phyloP scores from a whole-genome alignment of 2,113 vertebrate species.

The Gnathonemus longibarbis region DNA sequence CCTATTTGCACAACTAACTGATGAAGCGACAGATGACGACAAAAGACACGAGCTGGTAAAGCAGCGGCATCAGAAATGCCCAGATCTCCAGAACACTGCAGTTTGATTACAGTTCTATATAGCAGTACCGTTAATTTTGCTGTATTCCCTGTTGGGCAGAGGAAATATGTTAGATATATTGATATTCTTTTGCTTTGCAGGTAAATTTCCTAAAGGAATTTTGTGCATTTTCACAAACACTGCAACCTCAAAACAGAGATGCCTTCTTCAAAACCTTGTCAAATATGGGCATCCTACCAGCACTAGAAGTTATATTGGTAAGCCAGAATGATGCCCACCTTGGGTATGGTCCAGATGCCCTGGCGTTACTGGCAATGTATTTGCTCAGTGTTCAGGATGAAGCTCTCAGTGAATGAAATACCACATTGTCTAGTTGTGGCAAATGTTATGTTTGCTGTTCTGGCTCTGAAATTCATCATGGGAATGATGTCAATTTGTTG shows the following conservation, averaged over 20 bases:
- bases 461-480: constrained; percentile 15
- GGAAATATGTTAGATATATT: neutral
- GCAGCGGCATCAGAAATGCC: neutral
- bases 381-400: neutral
- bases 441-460: neutral
- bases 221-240: constrained; percentile 97
- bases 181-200: constrained; percentile 50
- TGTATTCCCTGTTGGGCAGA: neutral
- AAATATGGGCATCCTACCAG: constrained; percentile 97
- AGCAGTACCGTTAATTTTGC: neutral
- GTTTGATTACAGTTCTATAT: neutral
- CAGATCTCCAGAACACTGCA: no score
- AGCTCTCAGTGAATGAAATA: neutral
- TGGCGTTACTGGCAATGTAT: neutral
- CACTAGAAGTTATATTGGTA: constrained; percentile 97
- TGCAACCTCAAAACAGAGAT: constrained; percentile 99
- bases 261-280: constrained; percentile 98
- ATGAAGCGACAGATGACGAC: constrained; percentile 96
- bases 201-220: constrained; percentile 99
- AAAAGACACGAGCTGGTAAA: constrained; percentile 96
- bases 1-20: constrained; percentile 98
- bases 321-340: constrained; percentile 43
- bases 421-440: neutral
- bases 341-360: no score
- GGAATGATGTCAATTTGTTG: neutral